These are phyloP conservation scores for Trichosurus vulpecula DNA, from an alignment of 2,797 vertebrate genomes.

Conservation along the genomic window DNA sequence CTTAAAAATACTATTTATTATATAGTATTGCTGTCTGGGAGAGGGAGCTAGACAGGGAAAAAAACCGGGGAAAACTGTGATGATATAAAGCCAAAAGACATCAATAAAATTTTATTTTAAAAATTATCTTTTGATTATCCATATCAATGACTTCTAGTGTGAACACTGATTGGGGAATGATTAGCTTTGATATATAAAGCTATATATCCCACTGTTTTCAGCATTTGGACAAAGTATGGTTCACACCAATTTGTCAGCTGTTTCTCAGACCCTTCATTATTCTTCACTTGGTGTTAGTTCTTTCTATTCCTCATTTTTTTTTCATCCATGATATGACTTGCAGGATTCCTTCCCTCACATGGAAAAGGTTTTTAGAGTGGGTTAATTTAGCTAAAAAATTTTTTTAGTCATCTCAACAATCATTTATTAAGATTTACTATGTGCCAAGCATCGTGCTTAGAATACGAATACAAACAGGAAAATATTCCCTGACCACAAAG, in stretches of 20 bases:
- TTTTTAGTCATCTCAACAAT: background rate
- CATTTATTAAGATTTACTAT: background rate
- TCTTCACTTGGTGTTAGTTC: background rate
- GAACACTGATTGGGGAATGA: background rate
- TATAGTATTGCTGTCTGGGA: background rate
- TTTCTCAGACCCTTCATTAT: background rate
- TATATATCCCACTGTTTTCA: background rate
- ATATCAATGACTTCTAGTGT: background rate
- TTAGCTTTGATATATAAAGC: background rate
- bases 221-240: background rate
- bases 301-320: background rate
- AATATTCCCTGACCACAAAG: background rate
- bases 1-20: background rate
- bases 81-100: background rate
- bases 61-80: background rate
- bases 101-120: background rate
- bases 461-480: background rate
- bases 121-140: background rate
- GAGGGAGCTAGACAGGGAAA: background rate
- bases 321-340: background rate
- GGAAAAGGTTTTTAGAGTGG: constrained; percentile 10
- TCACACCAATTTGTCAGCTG: background rate
- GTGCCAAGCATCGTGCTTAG: background rate
- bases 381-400: constrained; percentile 30
- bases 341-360: background rate